Evolutionary conservation across 2,888 invertebrate genomes (phyloP).

Genomic region (Brachycybe producta): DNA sequence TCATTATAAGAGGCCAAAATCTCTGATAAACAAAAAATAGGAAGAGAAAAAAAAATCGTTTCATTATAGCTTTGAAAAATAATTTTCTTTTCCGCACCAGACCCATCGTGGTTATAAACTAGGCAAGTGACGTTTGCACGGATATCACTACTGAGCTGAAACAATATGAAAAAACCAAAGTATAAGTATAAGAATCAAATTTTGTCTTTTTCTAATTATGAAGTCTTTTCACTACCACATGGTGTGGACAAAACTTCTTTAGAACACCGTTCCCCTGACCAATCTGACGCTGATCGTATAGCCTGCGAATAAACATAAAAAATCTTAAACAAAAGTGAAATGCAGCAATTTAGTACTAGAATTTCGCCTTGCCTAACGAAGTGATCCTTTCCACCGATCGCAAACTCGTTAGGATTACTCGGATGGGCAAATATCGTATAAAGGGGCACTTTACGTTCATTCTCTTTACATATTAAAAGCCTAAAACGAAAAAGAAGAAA

Average conservation of each 20-base stretch:
- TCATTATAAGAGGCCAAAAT: conserved; percentile 88
- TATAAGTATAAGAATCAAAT: no score
- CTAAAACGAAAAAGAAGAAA: conserved; percentile 13
- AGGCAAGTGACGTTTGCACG: conserved; percentile 68
- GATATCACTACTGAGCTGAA: conserved; percentile 32
- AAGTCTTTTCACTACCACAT: conserved; percentile 34
- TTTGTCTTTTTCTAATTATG: neutral
- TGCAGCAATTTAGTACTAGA: neutral
- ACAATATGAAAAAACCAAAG: conserved; percentile 20
- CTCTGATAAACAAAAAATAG: conserved; percentile 38
- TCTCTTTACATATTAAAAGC: conserved; percentile 31
- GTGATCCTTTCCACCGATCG: conserved; percentile 69
- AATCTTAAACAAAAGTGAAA: neutral
- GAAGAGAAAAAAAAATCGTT: conserved; percentile 10
- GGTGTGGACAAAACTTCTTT: conserved; percentile 49
- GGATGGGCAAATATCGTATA: conserved; percentile 83
- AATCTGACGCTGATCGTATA: conserved; percentile 32
- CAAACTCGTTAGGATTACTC: conserved; percentile 57
- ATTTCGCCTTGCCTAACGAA: conserved; percentile 43
- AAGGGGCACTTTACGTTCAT: conserved; percentile 53
- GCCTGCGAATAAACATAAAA: conserved; percentile 20
- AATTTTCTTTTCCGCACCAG: conserved; percentile 32
- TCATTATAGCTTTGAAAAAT: neutral
- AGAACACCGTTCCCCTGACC: conserved; percentile 29
- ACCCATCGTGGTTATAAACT: conserved; percentile 79